phyloP scores from a whole-genome alignment of 2,113 vertebrate genomes.

The Brachypodius melanocephalos region DNA sequence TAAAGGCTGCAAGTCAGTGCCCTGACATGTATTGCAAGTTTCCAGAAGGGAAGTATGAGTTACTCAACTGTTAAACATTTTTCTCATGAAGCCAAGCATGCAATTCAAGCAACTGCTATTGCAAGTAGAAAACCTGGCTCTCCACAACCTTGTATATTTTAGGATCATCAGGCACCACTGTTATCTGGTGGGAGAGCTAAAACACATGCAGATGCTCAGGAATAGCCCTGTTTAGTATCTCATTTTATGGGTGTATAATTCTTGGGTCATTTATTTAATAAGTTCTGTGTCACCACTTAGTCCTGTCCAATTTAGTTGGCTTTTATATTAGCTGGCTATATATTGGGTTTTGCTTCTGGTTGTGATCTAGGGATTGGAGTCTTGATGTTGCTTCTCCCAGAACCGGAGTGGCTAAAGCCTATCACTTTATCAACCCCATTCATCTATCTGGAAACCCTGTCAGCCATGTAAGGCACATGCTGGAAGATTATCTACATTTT shows the following conservation, averaged over 20 bases:
- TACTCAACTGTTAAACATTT: neutral
- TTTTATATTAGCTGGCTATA: neutral
- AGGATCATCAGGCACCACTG: neutral
- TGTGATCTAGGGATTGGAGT: neutral
- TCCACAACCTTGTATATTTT: neutral
- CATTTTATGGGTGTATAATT: neutral
- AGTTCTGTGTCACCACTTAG: neutral
- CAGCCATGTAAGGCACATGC: neutral
- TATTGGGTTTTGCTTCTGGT: neutral
- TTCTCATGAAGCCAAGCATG: neutral
- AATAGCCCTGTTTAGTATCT: neutral
- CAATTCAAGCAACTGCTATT: neutral
- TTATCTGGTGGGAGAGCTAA: neutral
- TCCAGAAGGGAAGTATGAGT: neutral
- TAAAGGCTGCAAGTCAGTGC: neutral
- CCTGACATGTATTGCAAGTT: neutral
- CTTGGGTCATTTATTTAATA: neutral
- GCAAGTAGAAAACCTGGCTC: neutral
- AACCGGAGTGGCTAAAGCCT: neutral
- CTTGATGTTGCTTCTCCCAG: neutral
- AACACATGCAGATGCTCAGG: neutral
- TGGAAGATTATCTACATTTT: neutral
- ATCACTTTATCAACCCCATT: neutral
- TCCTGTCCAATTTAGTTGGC: neutral
- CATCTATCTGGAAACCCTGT: neutral